Percentiles rank a stretch among this genome's conserved stretches.
Evolutionary conservation across 35 echinoderm and acorn worm species (phyloP).

Genomic region (Ophioderma brevispina): DNA sequence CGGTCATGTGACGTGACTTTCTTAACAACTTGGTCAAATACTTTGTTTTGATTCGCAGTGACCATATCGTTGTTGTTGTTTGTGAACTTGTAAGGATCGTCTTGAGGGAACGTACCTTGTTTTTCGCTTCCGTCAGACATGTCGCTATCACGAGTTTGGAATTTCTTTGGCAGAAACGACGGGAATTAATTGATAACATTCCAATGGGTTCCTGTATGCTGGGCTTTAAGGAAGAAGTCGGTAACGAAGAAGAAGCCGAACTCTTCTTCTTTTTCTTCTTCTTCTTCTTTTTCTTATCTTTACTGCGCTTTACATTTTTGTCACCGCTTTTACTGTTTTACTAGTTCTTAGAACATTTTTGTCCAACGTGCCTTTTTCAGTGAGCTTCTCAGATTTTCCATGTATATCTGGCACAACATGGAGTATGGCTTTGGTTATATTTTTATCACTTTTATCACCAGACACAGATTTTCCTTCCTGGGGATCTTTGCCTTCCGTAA

Average conservation of each 20-base stretch:
- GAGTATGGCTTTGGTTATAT: neutral
- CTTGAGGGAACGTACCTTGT: neutral
- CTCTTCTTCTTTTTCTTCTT: constrained; percentile 7
- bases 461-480: neutral
- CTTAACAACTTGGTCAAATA: neutral
- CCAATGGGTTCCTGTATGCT: neutral
- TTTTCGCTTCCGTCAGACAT: neutral
- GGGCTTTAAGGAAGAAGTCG: neutral
- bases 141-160: neutral
- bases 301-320: neutral
- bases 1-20: neutral
- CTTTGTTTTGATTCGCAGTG: neutral
- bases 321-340: neutral
- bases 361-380: neutral
- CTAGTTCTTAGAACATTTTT: neutral
- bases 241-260: neutral
- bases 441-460: neutral
- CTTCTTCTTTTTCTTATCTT: constrained; percentile 2
- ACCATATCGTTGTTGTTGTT: constrained; percentile 7
- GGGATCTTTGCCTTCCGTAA: neutral
- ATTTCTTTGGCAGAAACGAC: neutral
- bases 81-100: neutral
- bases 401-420: neutral
- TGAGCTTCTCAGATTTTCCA: neutral
- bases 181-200: neutral